phyloP scores from a whole-genome alignment of 2,113 vertebrate genomes.

The Mugil cephalus region DNA sequence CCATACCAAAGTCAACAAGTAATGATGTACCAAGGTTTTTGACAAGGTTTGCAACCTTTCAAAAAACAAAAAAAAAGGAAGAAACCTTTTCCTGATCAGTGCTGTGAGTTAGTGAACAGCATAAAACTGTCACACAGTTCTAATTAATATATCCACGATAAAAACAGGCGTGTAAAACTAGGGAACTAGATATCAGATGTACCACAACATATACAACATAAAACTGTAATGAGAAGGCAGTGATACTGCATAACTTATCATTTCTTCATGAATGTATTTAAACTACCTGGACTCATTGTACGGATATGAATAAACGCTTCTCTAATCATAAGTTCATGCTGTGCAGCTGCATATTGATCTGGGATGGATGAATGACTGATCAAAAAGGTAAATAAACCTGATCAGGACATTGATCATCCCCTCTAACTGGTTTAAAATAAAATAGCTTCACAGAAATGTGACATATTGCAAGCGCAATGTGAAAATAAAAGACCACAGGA shows the following conservation, averaged over 20 bases:
- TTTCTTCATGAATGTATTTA: neutral
- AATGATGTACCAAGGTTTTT: neutral
- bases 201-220: neutral
- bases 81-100: too few species aligned
- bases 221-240: neutral
- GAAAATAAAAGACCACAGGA: slow-evolving; percentile 25
- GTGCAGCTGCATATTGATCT: neutral
- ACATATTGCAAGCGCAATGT: neutral
- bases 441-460: neutral
- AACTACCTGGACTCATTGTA: neutral
- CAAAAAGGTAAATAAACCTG: neutral
- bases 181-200: neutral
- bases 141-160: neutral
- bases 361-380: neutral
- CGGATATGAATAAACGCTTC: neutral
- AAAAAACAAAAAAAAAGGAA: slow-evolving; percentile 6
- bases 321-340: neutral
- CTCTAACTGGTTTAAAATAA: slow-evolving; percentile 3
- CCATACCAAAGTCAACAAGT: slow-evolving; percentile 2
- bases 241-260: neutral
- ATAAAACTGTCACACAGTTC: too few species aligned
- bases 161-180: neutral
- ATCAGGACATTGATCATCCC: neutral
- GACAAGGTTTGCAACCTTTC: neutral
- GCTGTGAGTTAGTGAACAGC: too few species aligned